phyloP scores from a whole-genome alignment of 2,888 invertebrate genomes.

The Frankliniella fusca region DNA sequence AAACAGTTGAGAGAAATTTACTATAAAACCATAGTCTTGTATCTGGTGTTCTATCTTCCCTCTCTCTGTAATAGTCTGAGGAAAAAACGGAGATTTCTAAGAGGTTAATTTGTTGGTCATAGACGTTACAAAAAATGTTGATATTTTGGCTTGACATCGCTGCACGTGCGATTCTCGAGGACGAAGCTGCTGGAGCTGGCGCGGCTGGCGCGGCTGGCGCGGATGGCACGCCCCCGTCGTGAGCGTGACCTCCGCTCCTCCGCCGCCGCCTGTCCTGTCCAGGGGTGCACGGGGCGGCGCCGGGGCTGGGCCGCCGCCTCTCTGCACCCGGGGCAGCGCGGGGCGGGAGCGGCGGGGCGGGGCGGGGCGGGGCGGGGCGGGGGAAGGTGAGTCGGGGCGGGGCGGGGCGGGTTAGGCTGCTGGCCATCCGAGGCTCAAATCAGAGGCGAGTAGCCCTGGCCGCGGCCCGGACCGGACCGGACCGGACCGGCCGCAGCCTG shows the following conservation, averaged over 20 bases:
- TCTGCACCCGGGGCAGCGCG: background rate
- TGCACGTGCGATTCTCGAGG: background rate
- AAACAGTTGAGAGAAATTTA: background rate
- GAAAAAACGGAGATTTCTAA: background rate
- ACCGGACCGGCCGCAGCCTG: too few relatives aligned
- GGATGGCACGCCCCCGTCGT: too few relatives aligned
- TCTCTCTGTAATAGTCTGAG: background rate
- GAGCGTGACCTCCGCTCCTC: too few relatives aligned
- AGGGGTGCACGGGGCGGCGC: background rate
- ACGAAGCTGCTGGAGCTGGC: too few relatives aligned
- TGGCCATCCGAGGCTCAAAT: conserved; percentile 1
- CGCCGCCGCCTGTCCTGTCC: background rate
- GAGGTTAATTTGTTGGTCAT: conserved; percentile 18
- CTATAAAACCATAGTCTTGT: background rate
- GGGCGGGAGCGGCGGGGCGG: background rate
- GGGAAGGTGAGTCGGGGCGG: background rate
- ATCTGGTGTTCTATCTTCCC: background rate
- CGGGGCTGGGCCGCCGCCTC: background rate
- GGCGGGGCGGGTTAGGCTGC: background rate
- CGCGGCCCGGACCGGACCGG: too few relatives aligned
- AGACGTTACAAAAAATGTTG: background rate
- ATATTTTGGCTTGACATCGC: background rate
- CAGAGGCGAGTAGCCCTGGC: background rate
- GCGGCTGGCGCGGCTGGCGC: too few relatives aligned
- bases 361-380: background rate